These are phyloP conservation scores for Thermophis baileyi DNA, from an alignment of 2,113 vertebrate species.

Conservation along the genomic window DNA sequence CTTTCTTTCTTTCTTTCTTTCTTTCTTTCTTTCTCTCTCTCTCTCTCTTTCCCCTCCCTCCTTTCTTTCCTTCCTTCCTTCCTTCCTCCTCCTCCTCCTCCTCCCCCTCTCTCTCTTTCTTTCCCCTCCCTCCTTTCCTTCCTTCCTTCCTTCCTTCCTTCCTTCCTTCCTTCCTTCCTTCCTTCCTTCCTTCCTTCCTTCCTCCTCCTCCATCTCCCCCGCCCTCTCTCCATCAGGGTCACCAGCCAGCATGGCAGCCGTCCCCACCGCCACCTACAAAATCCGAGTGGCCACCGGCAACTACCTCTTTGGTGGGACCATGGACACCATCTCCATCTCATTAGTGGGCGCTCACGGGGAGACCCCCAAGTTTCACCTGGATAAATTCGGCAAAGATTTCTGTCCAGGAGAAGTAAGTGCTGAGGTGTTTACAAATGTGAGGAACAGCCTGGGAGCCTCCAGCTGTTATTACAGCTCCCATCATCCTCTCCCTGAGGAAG, in stretches of 20 bases:
- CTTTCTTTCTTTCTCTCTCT: no score
- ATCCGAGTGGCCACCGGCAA: neutral
- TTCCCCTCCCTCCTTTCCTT: fast-evolving
- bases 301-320: neutral
- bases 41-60: no score
- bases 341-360: neutral
- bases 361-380: neutral
- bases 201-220: no score
- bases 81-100: no score
- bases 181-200: no score
- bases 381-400: neutral
- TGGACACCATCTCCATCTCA: constrained; percentile 3
- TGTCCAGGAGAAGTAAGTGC: neutral
- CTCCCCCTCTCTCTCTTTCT: fast-evolving
- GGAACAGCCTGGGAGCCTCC: neutral
- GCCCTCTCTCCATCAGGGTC: neutral
- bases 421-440: neutral
- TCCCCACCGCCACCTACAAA: neutral
- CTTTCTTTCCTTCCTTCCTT: no score
- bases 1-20: no score
- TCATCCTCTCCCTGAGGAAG: neutral
- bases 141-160: fast-evolving
- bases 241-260: neutral
- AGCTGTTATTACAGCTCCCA: neutral
- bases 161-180: no score